Conservation (phyloP, 2,888 invertebrate species). For the Nudaria mundana region DNA sequence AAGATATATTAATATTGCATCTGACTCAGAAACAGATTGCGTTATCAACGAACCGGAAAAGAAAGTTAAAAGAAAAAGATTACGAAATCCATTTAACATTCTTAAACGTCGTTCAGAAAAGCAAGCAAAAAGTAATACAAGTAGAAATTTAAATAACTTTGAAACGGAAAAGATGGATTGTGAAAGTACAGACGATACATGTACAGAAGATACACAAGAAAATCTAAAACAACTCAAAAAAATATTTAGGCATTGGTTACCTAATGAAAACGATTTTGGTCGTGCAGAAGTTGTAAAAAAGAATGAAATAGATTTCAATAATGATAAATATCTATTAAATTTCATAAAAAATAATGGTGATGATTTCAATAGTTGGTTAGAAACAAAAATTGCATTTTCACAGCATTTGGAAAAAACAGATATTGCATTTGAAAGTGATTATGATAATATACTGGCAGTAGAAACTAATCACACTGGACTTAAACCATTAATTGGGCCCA, state of each 20-base stretch:
- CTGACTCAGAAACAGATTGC: constrained; percentile 61
- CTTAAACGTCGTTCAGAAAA: constrained; percentile 49
- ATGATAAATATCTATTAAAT: constrained; percentile 51
- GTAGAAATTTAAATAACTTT: constrained; percentile 20
- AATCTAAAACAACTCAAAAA: constrained; percentile 31
- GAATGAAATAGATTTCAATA: constrained; percentile 34
- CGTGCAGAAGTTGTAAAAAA: constrained; percentile 48
- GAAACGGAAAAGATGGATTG: background rate
- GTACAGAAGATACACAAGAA: constrained; percentile 14
- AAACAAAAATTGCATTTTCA: constrained; percentile 57
- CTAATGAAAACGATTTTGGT: constrained; percentile 57
- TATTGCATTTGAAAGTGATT: constrained; percentile 35
- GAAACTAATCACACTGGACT: constrained; percentile 29
- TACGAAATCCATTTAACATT: constrained; percentile 65
- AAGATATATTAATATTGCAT: constrained; percentile 50
- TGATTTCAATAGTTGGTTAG: constrained; percentile 54
- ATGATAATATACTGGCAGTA: constrained; percentile 12
- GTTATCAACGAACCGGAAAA: constrained; percentile 39
- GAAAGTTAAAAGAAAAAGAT: constrained; percentile 41
- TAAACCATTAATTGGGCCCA: constrained; percentile 47
- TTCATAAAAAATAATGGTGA: constrained; percentile 44
- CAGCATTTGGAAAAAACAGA: constrained; percentile 49
- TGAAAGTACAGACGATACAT: constrained; percentile 7
- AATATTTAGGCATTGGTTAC: constrained; percentile 54
- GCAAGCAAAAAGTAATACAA: constrained; percentile 7